These are phyloP conservation scores for Premnoplex brunnescens DNA, from an alignment of 2,797 vertebrate genomes.

Conservation along the genomic window DNA sequence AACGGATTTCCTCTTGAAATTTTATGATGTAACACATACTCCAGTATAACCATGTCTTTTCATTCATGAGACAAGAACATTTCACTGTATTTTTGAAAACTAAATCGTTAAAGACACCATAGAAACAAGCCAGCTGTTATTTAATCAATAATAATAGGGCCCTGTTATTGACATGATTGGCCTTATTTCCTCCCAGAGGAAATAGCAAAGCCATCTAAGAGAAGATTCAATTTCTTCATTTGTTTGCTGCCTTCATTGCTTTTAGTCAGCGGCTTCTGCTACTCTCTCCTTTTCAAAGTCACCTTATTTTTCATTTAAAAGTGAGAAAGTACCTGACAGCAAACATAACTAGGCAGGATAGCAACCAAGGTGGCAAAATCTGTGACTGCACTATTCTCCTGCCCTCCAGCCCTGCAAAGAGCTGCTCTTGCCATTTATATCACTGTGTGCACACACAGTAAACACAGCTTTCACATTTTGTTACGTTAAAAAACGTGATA, in stretches of 20 bases:
- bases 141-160: neutral
- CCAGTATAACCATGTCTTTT: neutral
- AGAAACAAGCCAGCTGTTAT: neutral
- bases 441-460: rapidly evolving
- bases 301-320: neutral
- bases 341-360: neutral
- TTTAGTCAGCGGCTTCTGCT: neutral
- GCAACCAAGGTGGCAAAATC: neutral
- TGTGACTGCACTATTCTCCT: neutral
- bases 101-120: neutral
- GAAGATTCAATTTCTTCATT: neutral
- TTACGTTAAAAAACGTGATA: neutral
- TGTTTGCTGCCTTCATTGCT: neutral
- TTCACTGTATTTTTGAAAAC: neutral
- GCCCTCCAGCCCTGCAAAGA: neutral
- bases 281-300: neutral
- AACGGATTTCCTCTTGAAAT: neutral
- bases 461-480: neutral
- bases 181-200: neutral
- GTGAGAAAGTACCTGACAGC: neutral
- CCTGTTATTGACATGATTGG: neutral
- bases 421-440: neutral
- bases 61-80: neutral
- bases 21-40: neutral
- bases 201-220: neutral